A percentile compares a stretch with the other conserved stretches of the same genome.
Evolutionary conservation across 2,888 invertebrate species (phyloP).

Genomic region (Lagria hirta): DNA sequence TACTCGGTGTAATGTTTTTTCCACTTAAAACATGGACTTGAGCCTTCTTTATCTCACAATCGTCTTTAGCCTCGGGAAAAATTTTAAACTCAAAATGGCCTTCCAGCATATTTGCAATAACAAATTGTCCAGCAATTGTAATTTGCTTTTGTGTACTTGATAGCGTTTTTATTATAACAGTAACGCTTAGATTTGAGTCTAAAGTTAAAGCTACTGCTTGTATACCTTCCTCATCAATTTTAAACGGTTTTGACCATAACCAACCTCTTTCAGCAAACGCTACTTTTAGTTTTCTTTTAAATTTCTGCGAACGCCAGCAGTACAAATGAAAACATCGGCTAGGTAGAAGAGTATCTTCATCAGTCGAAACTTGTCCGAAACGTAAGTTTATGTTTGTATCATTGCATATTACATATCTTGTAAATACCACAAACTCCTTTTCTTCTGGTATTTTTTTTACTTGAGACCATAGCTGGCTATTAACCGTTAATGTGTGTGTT

Average conservation of each 20-base stretch:
- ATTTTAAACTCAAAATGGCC: constrained; percentile 61
- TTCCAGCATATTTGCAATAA: constrained; percentile 62
- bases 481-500: constrained; percentile 63
- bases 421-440: constrained; percentile 55
- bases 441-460: constrained; percentile 43
- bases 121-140: constrained; percentile 67
- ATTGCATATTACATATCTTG: constrained; percentile 71
- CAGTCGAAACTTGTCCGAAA: constrained; percentile 75
- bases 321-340: constrained; percentile 69
- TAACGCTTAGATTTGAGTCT: constrained; percentile 55
- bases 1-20: constrained; percentile 55
- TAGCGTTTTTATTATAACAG: constrained; percentile 60
- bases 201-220: constrained; percentile 55
- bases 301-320: constrained; percentile 63
- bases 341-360: constrained; percentile 69
- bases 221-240: constrained; percentile 56
- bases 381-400: constrained; percentile 64
- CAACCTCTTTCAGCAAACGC: constrained; percentile 58
- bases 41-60: constrained; percentile 50
- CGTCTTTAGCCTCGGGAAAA: constrained; percentile 46
- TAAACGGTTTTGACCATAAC: constrained; percentile 63
- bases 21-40: constrained; percentile 52
- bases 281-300: constrained; percentile 58
- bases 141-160: constrained; percentile 69
- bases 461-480: constrained; percentile 61